Conservation (phyloP, 1,140 invertebrate species). For the Tetragnatha versicolor region DNA sequence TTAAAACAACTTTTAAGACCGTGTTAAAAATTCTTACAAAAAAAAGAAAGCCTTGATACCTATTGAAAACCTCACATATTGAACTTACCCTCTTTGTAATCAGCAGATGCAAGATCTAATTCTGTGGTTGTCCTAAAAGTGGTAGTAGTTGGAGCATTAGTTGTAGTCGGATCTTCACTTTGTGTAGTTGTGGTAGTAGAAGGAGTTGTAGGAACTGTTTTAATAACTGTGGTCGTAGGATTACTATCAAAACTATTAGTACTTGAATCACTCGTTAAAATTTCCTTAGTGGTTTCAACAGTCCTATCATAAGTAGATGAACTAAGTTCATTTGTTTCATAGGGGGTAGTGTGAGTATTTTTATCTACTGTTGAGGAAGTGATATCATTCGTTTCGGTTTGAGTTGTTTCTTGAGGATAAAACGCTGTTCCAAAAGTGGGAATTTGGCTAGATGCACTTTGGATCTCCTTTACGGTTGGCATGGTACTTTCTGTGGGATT, state of each 20-base stretch:
- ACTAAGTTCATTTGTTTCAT: neutral
- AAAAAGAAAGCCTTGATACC: neutral
- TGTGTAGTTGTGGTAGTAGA: neutral
- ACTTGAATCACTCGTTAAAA: too few relatives aligned
- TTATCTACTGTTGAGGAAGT: neutral
- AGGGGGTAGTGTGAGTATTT: neutral
- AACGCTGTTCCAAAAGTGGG: neutral
- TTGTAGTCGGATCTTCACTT: neutral
- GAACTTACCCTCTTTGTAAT: constrained; percentile 46
- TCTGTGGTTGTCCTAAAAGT: constrained; percentile 44
- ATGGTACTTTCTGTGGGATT: neutral
- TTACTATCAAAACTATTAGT: too few relatives aligned
- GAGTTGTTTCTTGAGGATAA: neutral
- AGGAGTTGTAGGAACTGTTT: neutral
- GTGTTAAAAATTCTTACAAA: neutral
- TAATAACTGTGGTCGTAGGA: too few relatives aligned
- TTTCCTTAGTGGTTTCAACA: too few relatives aligned
- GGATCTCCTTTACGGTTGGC: neutral
- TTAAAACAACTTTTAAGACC: too few relatives aligned
- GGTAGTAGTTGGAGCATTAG: neutral
- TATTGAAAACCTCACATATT: neutral
- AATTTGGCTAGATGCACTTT: neutral
- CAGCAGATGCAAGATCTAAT: constrained; percentile 47
- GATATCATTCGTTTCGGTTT: neutral
- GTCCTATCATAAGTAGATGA: too few relatives aligned